Evolutionary conservation across 2,888 invertebrate species (phyloP), one percentile per base, ranked within the genome.

Genomic region (Byasa hedistus): DNA sequence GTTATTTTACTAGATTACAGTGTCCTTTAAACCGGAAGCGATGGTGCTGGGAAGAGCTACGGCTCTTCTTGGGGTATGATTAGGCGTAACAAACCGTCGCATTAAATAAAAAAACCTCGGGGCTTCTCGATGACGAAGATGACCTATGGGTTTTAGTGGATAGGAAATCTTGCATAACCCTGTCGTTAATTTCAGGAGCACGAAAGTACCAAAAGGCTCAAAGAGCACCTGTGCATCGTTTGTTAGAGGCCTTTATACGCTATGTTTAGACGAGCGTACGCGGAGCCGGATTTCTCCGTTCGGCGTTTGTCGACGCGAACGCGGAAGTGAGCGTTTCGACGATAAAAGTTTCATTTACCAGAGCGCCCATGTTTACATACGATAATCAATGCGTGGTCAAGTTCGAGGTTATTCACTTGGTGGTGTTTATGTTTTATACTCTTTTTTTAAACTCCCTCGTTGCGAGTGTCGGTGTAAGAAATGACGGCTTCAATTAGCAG

Each of bases 361-460:
- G 78, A 77, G 70, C 79, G 74, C 73, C 76, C 76, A 76, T 89
- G 87, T 89, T 89, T 89, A 87, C 84, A 81, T 82, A 81, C 75
- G 77, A 75, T 76, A 77, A 79, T 77, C 81, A 74, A 80, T 79
- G 78, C 77, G 77, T 80, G 79, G 79, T 84, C 90, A 89, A 89
- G 89, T 89, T 89, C 89, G 88, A 86, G 90, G 90, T 89, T 83
- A 79, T 86, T 85, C 83, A 83, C 82, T 68, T 66, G 57, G 48
- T 12, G 36, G 48, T 56, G 21, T 44, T 24, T 44, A 12, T 36
- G 56, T 56, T 64, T 67, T 58, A 44, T 59, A 22, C 22, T 36
- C 48, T 39, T 44, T 62, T 27, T 66, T 44, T 57, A 60, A 56
- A 60, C 60, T 8, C 44, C 55, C 22, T 44, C 27, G 39, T 44